A percentile compares a stretch with the other conserved stretches of the same genome.
These are phyloP conservation scores for Hydraecia micacea DNA, from an alignment of 2,888 invertebrate genomes.

Conservation along the genomic window DNA sequence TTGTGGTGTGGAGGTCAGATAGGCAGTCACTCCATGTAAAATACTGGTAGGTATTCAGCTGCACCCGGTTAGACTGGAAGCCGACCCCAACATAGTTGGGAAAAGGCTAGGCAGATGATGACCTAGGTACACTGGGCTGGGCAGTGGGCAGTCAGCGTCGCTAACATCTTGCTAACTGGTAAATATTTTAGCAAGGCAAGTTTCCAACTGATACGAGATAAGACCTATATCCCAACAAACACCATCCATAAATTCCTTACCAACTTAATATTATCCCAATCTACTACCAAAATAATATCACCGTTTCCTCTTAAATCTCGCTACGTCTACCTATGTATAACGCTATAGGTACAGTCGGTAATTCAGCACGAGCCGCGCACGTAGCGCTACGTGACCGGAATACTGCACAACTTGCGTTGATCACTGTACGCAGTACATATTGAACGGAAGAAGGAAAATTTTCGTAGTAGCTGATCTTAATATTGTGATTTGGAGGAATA, in stretches of 20 bases:
- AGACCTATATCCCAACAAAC: not conserved
- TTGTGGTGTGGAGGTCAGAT: too few relatives aligned
- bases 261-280: constrained; percentile 34
- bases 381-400: constrained; percentile 69
- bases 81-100: too few relatives aligned
- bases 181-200: too few relatives aligned
- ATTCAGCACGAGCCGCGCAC: constrained; percentile 67
- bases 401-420: constrained; percentile 63
- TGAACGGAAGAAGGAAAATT: constrained; percentile 60
- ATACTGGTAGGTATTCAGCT: too few relatives aligned
- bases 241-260: constrained; percentile 41
- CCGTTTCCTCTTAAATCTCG: constrained; percentile 53
- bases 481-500: constrained; percentile 56
- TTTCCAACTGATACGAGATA: too few relatives aligned
- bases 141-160: too few relatives aligned
- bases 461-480: constrained; percentile 58
- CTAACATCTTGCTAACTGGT: too few relatives aligned
- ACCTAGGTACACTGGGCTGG: too few relatives aligned
- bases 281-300: constrained; percentile 60
- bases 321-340: constrained; percentile 17
- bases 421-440: constrained; percentile 60
- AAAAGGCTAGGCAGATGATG: too few relatives aligned
- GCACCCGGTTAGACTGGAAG: too few relatives aligned
- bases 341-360: constrained; percentile 55
- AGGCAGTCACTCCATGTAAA: too few relatives aligned